Conservation (phyloP, 1,140 invertebrate species). For the Listronotus bonariensis region DNA sequence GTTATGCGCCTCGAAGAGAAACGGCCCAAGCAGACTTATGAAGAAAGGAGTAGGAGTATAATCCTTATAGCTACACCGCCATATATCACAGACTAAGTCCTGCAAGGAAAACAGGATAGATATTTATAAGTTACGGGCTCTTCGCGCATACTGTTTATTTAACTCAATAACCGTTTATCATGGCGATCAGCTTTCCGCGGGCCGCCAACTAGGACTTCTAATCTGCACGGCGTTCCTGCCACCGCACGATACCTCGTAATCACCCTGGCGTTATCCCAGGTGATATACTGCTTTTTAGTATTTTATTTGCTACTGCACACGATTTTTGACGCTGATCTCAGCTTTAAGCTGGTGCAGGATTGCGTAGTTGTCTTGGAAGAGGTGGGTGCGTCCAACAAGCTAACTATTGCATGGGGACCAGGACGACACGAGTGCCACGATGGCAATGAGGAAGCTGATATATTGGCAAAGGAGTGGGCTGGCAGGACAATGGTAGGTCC, state of each 20-base stretch:
- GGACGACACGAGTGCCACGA: too few relatives aligned
- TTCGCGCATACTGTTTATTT: conserved; percentile 55
- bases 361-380: too few relatives aligned
- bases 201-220: conserved; percentile 36
- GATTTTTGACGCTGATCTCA: conserved; percentile 16
- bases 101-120: conserved; percentile 58
- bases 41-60: conserved; percentile 59
- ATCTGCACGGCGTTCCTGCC: conserved; percentile 23
- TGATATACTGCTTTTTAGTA: conserved; percentile 36
- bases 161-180: conserved; percentile 58
- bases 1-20: conserved; percentile 49
- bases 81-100: conserved; percentile 57
- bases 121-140: conserved; percentile 56
- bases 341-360: too few relatives aligned
- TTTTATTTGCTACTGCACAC: conserved; percentile 28
- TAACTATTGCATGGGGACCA: too few relatives aligned
- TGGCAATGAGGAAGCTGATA: too few relatives aligned
- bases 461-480: too few relatives aligned
- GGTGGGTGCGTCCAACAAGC: too few relatives aligned
- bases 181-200: conserved; percentile 41
- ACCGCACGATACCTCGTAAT: conserved; percentile 35
- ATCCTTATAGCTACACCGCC: conserved; percentile 57
- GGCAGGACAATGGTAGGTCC: too few relatives aligned
- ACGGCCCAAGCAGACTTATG: conserved; percentile 53
- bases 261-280: conserved; percentile 35